Conservation (phyloP, 2,797 vertebrate species). For the Ambastaia sidthimunki region DNA sequence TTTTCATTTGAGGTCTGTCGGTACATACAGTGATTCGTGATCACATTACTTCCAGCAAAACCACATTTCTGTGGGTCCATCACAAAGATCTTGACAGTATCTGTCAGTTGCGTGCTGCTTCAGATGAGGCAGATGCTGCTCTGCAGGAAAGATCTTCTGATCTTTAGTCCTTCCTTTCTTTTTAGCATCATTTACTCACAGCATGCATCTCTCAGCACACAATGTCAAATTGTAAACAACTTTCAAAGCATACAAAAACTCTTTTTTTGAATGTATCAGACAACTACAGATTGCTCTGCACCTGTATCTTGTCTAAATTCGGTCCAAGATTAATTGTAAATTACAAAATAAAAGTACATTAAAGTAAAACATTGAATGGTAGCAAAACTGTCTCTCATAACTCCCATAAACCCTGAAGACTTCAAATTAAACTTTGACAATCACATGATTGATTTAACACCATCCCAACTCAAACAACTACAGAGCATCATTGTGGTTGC, state of each 20-base stretch:
- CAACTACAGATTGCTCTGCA: not conserved
- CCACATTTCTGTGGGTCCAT: slow-evolving; percentile 22
- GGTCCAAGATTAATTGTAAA: not conserved
- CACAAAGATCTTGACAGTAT: slow-evolving; percentile 45
- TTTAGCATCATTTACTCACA: not conserved
- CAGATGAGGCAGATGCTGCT: not conserved
- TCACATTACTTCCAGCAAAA: slow-evolving; percentile 10
- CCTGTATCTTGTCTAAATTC: not conserved
- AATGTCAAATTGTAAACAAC: slow-evolving; percentile 10
- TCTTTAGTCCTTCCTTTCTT: not conserved
- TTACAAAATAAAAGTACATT: too few relatives aligned
- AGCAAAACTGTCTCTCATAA: too few relatives aligned
- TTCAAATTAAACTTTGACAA: too few relatives aligned
- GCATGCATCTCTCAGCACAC: not conserved
- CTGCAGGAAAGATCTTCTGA: not conserved
- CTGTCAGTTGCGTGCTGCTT: not conserved
- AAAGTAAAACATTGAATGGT: not conserved
- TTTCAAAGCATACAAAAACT: not conserved
- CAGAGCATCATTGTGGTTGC: too few relatives aligned
- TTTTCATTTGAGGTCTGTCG: too few relatives aligned
- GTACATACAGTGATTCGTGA: slow-evolving; percentile 14
- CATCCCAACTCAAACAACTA: too few relatives aligned
- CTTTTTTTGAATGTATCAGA: not conserved
- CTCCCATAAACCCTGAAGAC: too few relatives aligned
- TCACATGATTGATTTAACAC: too few relatives aligned